Base-by-base conservation (phyloP, 2,888 invertebrate genomes). In the Proisotoma minuta region DNA sequence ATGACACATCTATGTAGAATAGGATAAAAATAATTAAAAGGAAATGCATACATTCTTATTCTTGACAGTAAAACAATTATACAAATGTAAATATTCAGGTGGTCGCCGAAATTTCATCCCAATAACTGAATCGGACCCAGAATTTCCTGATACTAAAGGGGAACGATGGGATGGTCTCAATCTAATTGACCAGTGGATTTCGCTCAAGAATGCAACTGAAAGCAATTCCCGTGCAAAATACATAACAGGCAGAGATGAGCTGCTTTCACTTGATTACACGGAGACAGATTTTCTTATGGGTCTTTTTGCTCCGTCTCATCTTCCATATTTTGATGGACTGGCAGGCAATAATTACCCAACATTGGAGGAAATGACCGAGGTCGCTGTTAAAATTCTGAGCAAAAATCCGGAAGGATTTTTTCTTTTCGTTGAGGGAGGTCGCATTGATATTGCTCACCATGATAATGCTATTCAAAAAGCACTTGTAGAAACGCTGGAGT, bases 381-480 rank as follows among this genome's bases (percentile, higher is more conserved):
- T 83, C 50, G 91, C 92, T 0, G 86, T 93, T 56, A 79, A 85
- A 72, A 79, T 89, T 12, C 78, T 93, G 53, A 80, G 82, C 0
- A 82, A 81, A 63, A 82, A 83, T 69, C 76, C 78, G 1, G 84
- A 85, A 0, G 90, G 91, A 61, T 91, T 83, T 76, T 87, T 89
- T 72, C 78, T 91, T 0, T 85, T 89, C 72, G 87, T 89, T 53
- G 87, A 88, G 82, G 85, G 75, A 52, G 77, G 77, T 0, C 69
- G 75, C 77, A 89, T 89, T 68, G 89, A 89, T 77, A 85, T 85
- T 69, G 89, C 85, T 0, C 89, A 89, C 76, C 92, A 92, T 76
- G 82, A 82, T 22, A 85, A 77, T 75, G 76, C 78, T 50, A 86
- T 87, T 0, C 82, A 81, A 39, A 81, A 83, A 29, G 88, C 93